Evolutionary conservation across 2,113 vertebrate genomes (phyloP), one percentile per base, ranked within the genome.

Genomic region (Semicossyphus pulcher): DNA sequence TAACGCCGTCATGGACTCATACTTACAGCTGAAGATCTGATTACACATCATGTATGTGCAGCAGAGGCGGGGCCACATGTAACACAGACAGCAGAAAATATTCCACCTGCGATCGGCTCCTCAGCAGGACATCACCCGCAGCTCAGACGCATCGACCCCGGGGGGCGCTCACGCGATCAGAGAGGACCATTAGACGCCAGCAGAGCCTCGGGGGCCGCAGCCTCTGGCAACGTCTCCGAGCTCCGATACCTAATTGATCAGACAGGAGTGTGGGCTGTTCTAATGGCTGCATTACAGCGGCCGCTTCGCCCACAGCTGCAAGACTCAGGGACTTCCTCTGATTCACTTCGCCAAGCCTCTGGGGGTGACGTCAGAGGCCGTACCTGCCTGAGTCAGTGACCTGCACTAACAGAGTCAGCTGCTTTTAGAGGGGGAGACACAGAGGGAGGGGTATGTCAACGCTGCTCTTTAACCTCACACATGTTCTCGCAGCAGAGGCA

Each of bases 171-270:
- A 9, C 36, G 36, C 21, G 71, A 61, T 81, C 78, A 83, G 69
- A 14, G 70, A 72, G 74, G 73, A 47, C 86, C 76, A 89, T 89
- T 81, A 88, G 81, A 76, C 21, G 51, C 71, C 68, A 72, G 72
- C 76, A 57, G 65, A 52, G 61, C 71, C 74, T 81, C 72, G 16
- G 47, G 21, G 62, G 83, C 52, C 58, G 59, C 74, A 81, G 83
- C 68, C 74, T 76, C 68, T 51, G 71, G 67, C 65, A 56, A 29
- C 25, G 2, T 78, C 72, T 65, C 36, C 57, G 29, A 62, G 65
- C 34, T 11, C 62, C 34, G 59, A 76, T 68, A 61, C 68, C 70
- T 78, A 81, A 86, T 85, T 75, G 62, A 87, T 86, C 72, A 81
- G 64, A 81, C 68, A 66, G 29, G 2, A 39, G 36, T 32, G 52